Conservation (phyloP, 2,113 vertebrate genomes). For the Urocitellus parryii region DNA sequence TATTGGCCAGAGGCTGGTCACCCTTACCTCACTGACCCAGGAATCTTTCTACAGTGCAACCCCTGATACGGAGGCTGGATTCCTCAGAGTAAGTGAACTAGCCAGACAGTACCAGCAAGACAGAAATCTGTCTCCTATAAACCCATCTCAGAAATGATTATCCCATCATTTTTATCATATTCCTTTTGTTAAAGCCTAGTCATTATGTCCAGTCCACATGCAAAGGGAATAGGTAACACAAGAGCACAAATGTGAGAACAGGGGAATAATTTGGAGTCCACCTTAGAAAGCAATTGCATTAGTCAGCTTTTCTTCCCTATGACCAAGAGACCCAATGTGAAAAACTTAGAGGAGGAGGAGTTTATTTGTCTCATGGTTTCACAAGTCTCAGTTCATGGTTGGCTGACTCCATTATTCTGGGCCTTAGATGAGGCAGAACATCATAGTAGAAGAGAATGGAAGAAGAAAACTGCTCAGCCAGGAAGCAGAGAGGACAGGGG, state of each 20-base stretch:
- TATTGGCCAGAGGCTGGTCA: not conserved
- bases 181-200: not conserved
- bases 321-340: too few species aligned
- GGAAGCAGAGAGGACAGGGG: too few species aligned
- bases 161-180: not conserved
- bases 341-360: too few species aligned
- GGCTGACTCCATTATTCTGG: too few species aligned
- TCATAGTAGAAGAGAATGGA: too few species aligned
- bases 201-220: not conserved
- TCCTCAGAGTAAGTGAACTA: not conserved
- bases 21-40: not conserved
- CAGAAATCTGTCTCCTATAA: not conserved
- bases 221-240: not conserved
- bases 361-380: too few species aligned
- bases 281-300: not conserved
- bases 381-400: too few species aligned
- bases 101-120: not conserved
- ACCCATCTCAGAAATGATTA: not conserved
- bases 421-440: too few species aligned
- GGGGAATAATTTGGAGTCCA: not conserved
- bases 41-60: not conserved
- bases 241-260: not conserved
- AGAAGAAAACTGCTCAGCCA: too few species aligned
- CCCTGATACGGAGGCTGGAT: not conserved
- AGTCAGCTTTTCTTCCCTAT: too few species aligned